Evolutionary conservation across 2,888 invertebrate genomes (phyloP).

Genomic region (Sabellastarte sp.): DNA sequence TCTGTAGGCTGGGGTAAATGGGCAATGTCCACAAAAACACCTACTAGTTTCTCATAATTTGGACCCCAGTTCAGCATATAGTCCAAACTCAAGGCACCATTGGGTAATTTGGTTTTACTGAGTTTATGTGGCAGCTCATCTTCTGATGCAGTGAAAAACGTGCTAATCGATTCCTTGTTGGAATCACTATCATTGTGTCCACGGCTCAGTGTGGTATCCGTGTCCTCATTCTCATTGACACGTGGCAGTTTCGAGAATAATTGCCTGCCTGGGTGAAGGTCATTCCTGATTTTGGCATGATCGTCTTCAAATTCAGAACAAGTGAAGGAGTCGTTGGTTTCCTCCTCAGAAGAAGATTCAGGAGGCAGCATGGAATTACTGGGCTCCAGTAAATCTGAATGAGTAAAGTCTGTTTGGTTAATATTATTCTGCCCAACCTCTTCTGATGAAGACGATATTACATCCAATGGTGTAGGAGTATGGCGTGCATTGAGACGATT

Average conservation of each 20-base stretch:
- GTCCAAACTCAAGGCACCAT: slow-evolving; percentile 87
- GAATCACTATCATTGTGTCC: slow-evolving; percentile 87
- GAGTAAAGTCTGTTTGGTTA: slow-evolving; percentile 21
- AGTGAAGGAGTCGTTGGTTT: slow-evolving; percentile 93
- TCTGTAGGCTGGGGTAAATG: slow-evolving; percentile 78
- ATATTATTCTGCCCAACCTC: slow-evolving; percentile 32
- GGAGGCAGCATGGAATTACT: slow-evolving; percentile 55
- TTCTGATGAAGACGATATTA: slow-evolving; percentile 75
- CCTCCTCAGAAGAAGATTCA: slow-evolving; percentile 72
- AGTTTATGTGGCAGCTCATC: background rate
- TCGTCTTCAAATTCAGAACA: slow-evolving; percentile 98
- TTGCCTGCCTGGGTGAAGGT: slow-evolving; percentile 2
- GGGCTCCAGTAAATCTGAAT: slow-evolving; percentile 49
- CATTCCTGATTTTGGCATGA: slow-evolving; percentile 63
- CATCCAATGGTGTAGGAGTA: slow-evolving; percentile 88
- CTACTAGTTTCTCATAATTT: slow-evolving; percentile 91
- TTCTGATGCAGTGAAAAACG: slow-evolving; percentile 89
- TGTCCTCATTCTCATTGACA: slow-evolving; percentile 40
- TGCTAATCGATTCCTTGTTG: slow-evolving; percentile 82
- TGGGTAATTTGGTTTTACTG: slow-evolving; percentile 18
- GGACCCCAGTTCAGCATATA: slow-evolving; percentile 94
- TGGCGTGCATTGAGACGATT: slow-evolving; percentile 85
- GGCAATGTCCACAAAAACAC: slow-evolving; percentile 94
- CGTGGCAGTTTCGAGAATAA: background rate
- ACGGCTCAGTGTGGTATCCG: slow-evolving; percentile 11